These are phyloP conservation scores for Crotalus helleri DNA, from an alignment of 2,113 vertebrate species.

Conservation along the genomic window DNA sequence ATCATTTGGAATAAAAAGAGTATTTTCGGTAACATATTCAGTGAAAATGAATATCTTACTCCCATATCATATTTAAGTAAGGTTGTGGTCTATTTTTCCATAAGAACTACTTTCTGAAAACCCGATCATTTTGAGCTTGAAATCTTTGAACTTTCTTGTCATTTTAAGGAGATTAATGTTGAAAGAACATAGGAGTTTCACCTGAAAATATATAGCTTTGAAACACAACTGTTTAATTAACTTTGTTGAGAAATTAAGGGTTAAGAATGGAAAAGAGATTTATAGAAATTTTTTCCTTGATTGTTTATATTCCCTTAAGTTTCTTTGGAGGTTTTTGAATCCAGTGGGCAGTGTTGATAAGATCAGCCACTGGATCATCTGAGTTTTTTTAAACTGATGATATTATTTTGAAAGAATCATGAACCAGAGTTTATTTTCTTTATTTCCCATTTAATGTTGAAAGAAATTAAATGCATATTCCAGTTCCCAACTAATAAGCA, in stretches of 20 bases:
- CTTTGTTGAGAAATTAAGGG: constrained; percentile 22
- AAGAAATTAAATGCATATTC: constrained; percentile 58
- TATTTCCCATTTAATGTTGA: constrained; percentile 50
- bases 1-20: no score
- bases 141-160: constrained; percentile 64
- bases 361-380: constrained; percentile 58
- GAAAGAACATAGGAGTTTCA: constrained; percentile 62
- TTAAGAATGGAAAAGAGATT: constrained; percentile 29
- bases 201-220: constrained; percentile 62
- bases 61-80: constrained; percentile 34
- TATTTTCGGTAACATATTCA: no score
- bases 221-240: constrained; percentile 50
- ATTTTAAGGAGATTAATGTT: constrained; percentile 53
- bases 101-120: constrained; percentile 55
- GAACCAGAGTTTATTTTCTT: constrained; percentile 44
- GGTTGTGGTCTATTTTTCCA: constrained; percentile 34
- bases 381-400: constrained; percentile 39
- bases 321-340: constrained; percentile 68
- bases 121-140: constrained; percentile 58
- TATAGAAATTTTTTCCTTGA: constrained; percentile 62
- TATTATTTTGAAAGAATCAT: constrained; percentile 4
- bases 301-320: constrained; percentile 54
- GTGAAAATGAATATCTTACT: constrained; percentile 25
- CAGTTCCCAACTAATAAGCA: constrained; percentile 32
- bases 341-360: constrained; percentile 57